Percentiles rank a stretch among this genome's conserved stretches.
phyloP scores from a whole-genome alignment of 2,797 vertebrate genomes.

The Sebastes hubbsi region DNA sequence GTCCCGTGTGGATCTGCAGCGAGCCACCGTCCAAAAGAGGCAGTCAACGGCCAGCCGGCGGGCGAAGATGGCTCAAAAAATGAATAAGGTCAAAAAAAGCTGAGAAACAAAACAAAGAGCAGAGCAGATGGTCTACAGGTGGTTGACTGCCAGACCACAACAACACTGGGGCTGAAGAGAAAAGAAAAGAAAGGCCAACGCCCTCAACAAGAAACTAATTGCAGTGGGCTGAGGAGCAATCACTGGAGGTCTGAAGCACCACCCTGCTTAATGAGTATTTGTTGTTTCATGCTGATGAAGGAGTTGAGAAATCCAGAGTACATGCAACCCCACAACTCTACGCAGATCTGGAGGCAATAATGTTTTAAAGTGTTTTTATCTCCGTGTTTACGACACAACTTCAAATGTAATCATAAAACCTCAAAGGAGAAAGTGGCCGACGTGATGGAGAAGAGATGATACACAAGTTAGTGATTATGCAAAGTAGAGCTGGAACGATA shows the following conservation, averaged over 20 bases:
- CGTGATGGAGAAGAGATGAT: background rate
- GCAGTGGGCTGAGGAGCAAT: background rate
- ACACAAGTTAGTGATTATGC: background rate
- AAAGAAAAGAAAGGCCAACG: background rate
- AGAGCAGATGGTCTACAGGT: conserved; percentile 25
- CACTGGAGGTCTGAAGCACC: background rate
- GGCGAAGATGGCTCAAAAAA: background rate
- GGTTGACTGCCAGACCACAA: background rate
- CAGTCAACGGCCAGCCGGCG: background rate
- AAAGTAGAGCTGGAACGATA: background rate
- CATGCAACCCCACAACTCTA: background rate
- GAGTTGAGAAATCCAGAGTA: background rate
- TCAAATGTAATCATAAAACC: background rate
- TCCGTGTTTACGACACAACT: background rate
- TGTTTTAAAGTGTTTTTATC: background rate
- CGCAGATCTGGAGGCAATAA: background rate
- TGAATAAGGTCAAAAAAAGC: conserved; percentile 22
- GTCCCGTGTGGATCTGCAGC: background rate
- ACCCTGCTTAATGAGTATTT: background rate
- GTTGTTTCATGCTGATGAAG: conserved; percentile 3
- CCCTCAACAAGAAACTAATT: background rate
- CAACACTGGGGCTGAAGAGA: background rate
- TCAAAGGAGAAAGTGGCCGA: background rate
- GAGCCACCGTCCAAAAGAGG: conserved; percentile 2
- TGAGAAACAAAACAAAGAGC: conserved; percentile 17